Evolutionary conservation across 2,888 invertebrate genomes (phyloP).

Genomic region (Candidula unifasciata): DNA sequence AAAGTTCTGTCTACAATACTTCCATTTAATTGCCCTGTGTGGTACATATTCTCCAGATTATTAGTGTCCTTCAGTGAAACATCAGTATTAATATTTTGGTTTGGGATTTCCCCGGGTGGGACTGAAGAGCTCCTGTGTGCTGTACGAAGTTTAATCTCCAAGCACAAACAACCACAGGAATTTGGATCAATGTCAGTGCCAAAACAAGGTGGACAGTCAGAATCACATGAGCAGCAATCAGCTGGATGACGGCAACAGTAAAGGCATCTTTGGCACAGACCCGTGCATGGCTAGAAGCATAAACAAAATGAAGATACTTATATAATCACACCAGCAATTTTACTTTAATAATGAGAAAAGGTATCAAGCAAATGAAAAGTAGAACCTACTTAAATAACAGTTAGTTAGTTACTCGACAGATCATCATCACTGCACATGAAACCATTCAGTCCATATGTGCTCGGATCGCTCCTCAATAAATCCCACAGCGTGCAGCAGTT

Average conservation of each 20-base stretch:
- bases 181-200: slow-evolving; percentile 7
- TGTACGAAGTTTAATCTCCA: slow-evolving; percentile 31
- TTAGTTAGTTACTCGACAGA: no score
- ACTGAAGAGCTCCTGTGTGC: slow-evolving; percentile 2
- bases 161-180: slow-evolving; percentile 29
- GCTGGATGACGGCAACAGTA: background rate
- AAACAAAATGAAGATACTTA: background rate
- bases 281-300: background rate
- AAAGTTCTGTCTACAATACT: background rate
- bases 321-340: no score
- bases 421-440: no score
- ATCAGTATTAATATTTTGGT: background rate
- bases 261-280: background rate
- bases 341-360: no score
- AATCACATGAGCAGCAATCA: background rate
- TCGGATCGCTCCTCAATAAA: no score
- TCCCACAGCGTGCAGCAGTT: no score
- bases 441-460: no score
- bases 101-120: background rate
- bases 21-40: background rate
- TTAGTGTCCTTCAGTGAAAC: background rate
- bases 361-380: no score
- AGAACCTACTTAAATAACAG: no score
- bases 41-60: background rate
- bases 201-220: slow-evolving; percentile 7